Evolutionary conservation across 2,797 vertebrate genomes (phyloP).

Genomic region (Syngnathus acus): DNA sequence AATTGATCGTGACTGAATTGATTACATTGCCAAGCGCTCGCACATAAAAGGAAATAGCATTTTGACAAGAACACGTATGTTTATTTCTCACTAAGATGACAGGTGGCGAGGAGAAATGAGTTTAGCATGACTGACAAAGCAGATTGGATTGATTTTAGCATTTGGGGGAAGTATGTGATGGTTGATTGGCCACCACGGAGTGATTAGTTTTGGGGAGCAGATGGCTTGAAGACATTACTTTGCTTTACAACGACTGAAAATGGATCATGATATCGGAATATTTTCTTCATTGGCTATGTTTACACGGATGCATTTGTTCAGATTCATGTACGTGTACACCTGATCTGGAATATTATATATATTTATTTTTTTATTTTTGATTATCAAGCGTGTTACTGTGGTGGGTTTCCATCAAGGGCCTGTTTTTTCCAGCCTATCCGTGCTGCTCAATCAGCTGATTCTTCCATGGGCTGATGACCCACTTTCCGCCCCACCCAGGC

Average conservation of each 20-base stretch:
- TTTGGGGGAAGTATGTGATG: neutral
- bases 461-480: neutral
- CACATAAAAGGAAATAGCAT: neutral
- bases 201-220: slow-evolving; percentile 2
- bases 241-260: neutral
- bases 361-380: too few relatives aligned
- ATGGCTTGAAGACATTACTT: neutral
- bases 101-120: neutral
- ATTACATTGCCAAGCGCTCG: slow-evolving; percentile 20
- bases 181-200: neutral
- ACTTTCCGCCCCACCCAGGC: neutral
- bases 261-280: neutral
- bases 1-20: slow-evolving; percentile 20
- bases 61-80: neutral
- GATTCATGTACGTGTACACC: neutral
- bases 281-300: neutral
- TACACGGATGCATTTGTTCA: neutral
- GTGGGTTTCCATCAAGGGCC: neutral
- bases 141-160: neutral
- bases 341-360: too few relatives aligned
- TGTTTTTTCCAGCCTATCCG: neutral
- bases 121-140: neutral
- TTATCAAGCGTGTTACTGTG: neutral
- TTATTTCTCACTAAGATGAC: neutral
- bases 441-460: neutral